Conservation (phyloP, 2,113 vertebrate genomes). For the Hucho hucho region DNA sequence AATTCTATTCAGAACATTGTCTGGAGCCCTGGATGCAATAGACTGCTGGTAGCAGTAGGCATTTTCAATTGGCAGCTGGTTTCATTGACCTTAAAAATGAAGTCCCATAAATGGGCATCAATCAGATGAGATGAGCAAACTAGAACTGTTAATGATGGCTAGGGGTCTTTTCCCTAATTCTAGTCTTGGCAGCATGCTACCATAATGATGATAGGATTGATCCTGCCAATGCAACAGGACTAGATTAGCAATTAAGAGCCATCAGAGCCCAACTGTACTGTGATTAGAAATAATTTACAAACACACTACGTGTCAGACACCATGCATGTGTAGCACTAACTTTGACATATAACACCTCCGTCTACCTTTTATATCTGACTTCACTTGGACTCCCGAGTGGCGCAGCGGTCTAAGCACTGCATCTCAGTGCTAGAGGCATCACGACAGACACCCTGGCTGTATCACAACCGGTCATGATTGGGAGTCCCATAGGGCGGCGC, state of each 20-base stretch:
- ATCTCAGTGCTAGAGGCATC: no score
- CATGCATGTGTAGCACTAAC: neutral
- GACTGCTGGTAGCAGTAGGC: neutral
- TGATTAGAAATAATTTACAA: neutral
- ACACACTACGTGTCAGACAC: neutral
- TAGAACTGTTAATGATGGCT: neutral
- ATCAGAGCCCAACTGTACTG: neutral
- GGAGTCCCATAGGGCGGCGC: no score
- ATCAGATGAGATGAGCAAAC: neutral
- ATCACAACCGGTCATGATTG: no score
- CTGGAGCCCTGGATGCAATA: neutral
- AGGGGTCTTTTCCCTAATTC: neutral
- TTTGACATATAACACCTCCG: neutral
- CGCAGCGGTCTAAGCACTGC: no score
- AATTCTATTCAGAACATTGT: neutral
- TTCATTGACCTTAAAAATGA: neutral
- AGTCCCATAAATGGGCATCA: constrained; percentile 6
- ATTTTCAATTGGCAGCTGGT: constrained; percentile 11
- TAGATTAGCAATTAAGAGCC: neutral
- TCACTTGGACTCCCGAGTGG: no score
- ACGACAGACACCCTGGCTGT: no score
- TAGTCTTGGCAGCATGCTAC: constrained; percentile 5
- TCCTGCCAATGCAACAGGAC: neutral
- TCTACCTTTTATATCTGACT: neutral
- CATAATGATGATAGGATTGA: neutral